phyloP scores from a whole-genome alignment of 1,140 invertebrate genomes.

The Atta texana region DNA sequence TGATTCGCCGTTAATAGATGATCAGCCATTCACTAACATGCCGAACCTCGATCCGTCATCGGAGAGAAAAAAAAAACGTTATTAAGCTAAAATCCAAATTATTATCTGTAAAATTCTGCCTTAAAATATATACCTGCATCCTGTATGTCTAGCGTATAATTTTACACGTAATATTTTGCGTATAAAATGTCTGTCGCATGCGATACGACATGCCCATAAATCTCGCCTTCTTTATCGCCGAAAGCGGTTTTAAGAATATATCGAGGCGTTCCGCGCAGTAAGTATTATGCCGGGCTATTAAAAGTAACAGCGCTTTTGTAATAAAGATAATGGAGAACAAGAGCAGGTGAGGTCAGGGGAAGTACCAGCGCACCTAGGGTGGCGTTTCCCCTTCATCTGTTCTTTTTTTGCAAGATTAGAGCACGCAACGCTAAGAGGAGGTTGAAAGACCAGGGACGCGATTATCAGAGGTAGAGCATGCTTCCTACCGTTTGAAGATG shows the following conservation, averaged over 20 bases:
- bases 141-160: slow-evolving; percentile 8
- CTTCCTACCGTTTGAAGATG: slow-evolving; percentile 6
- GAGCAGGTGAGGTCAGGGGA: slow-evolving; percentile 32
- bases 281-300: slow-evolving; percentile 42
- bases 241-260: slow-evolving; percentile 45
- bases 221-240: slow-evolving; percentile 48
- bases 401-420: slow-evolving; percentile 15
- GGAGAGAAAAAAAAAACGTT: neutral
- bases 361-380: neutral
- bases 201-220: slow-evolving; percentile 33
- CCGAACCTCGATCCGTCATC: neutral
- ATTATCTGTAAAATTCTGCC: slow-evolving; percentile 1
- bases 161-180: slow-evolving; percentile 39
- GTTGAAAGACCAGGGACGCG: neutral
- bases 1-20: neutral
- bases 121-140: neutral
- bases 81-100: neutral
- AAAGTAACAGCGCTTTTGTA: slow-evolving; percentile 56
- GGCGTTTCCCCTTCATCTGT: neutral
- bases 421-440: neutral
- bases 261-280: neutral
- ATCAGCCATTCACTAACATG: neutral
- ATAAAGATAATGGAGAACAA: slow-evolving; percentile 61
- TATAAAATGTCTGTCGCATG: slow-evolving; percentile 35
- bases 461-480: neutral